Percentiles rank a stretch among this genome's conserved stretches.
Evolutionary conservation across 2,888 invertebrate genomes (phyloP).

Genomic region (Drosophila ezoana): DNA sequence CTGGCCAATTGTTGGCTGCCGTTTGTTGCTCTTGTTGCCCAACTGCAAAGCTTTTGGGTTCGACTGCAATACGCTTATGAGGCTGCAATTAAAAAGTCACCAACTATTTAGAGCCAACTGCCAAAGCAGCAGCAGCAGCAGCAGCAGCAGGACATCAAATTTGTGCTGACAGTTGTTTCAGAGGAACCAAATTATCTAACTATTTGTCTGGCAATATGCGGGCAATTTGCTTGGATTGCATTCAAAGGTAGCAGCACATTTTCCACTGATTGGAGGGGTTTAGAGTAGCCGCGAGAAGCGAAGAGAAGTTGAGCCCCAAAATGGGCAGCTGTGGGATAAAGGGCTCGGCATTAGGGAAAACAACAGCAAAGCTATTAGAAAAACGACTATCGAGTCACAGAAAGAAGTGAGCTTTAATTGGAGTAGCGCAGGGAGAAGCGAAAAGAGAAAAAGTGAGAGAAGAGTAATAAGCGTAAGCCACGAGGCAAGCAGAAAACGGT

Average conservation of each 20-base stretch:
- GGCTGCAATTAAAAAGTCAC: constrained; percentile 63
- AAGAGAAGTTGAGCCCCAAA: background rate
- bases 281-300: background rate
- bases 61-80: constrained; percentile 38
- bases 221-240: constrained; percentile 21
- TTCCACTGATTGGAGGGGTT: background rate
- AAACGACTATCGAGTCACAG: background rate
- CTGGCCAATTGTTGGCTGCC: constrained; percentile 35
- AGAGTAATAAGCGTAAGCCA: background rate
- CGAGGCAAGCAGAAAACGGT: background rate
- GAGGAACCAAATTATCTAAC: constrained; percentile 18
- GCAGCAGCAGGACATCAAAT: constrained; percentile 28
- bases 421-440: background rate
- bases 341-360: background rate
- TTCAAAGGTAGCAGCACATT: background rate
- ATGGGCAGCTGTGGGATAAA: constrained; percentile 1
- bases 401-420: background rate
- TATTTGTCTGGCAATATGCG: constrained; percentile 16
- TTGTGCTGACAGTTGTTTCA: constrained; percentile 11
- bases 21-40: constrained; percentile 8
- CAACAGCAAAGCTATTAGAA: background rate
- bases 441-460: background rate
- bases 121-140: constrained; percentile 24
- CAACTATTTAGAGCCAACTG: constrained; percentile 39
- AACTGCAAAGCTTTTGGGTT: constrained; percentile 22